A percentile compares a stretch with the other conserved stretches of the same genome.
Evolutionary conservation across 2,113 vertebrate genomes (phyloP).

Genomic region (Myrmophylax atrothorax): DNA sequence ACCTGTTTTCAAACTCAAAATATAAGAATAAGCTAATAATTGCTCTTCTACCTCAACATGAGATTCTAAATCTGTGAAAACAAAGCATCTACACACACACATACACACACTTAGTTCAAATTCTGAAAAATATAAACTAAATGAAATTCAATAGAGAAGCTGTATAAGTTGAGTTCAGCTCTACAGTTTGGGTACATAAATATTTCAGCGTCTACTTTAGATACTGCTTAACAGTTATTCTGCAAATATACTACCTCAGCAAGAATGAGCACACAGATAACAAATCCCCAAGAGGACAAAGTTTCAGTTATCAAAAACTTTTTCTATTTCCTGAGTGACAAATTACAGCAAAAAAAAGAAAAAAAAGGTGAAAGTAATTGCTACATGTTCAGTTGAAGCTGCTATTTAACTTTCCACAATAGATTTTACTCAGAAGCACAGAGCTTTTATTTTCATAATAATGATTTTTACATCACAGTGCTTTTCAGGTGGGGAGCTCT

Average conservation of each 20-base stretch:
- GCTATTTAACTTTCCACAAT: neutral
- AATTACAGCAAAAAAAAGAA: neutral
- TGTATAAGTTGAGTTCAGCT: neutral
- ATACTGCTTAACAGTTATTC: neutral
- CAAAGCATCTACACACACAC: neutral
- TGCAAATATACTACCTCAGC: neutral
- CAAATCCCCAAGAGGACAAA: neutral
- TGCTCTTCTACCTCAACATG: neutral
- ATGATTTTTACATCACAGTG: neutral
- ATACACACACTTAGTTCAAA: neutral
- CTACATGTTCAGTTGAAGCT: neutral
- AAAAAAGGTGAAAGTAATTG: neutral
- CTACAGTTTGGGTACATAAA: neutral
- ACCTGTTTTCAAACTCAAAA: neutral
- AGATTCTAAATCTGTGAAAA: neutral
- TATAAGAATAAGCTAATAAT: neutral
- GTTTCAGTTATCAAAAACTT: neutral
- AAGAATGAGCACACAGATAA: neutral
- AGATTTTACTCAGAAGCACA: neutral
- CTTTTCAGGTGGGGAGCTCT: neutral
- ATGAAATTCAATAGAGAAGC: neutral
- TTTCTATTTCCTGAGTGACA: neutral
- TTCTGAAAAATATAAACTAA: neutral
- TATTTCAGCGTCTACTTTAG: neutral
- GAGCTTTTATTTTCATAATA: neutral